These are phyloP conservation scores for Orius laevigatus DNA, from an alignment of 1,140 invertebrate genomes.

Conservation along the genomic window DNA sequence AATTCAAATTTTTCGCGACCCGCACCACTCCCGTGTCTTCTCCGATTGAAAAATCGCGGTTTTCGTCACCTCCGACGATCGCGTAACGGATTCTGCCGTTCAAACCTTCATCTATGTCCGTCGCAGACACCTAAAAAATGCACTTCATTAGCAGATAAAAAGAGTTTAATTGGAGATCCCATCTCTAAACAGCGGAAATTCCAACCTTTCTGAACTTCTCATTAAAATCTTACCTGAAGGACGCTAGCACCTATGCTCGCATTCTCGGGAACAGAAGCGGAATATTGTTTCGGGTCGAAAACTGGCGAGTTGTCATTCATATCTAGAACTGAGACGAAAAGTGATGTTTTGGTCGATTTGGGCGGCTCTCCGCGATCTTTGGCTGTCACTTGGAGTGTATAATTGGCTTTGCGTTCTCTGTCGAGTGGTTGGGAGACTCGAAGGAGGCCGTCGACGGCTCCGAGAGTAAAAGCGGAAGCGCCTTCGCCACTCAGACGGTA, in stretches of 20 bases:
- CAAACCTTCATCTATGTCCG: conserved; percentile 73
- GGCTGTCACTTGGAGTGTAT: conserved; percentile 63
- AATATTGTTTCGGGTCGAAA: conserved; percentile 78
- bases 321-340: conserved; percentile 65
- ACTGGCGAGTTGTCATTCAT: conserved; percentile 88
- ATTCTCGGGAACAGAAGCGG: conserved; percentile 75
- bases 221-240: conserved; percentile 41
- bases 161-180: conserved; percentile 11
- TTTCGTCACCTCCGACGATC: conserved; percentile 74
- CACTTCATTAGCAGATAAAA: conserved; percentile 1
- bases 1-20: conserved; percentile 81
- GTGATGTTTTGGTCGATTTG: conserved; percentile 45
- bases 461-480: conserved; percentile 58
- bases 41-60: conserved; percentile 76
- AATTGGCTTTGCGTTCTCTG: conserved; percentile 65
- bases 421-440: conserved; percentile 66
- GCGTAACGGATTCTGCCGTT: conserved; percentile 80
- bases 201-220: conserved; percentile 2
- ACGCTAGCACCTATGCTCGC: conserved; percentile 83
- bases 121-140: conserved; percentile 59
- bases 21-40: conserved; percentile 77
- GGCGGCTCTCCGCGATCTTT: conserved; percentile 77
- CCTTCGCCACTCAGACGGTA: conserved; percentile 49
- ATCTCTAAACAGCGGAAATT: background rate
- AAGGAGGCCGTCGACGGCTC: conserved; percentile 70